Evolutionary conservation across 2,888 invertebrate species (phyloP), one percentile per base, ranked within the genome.

Genomic region (Harpalus rufipes): DNA sequence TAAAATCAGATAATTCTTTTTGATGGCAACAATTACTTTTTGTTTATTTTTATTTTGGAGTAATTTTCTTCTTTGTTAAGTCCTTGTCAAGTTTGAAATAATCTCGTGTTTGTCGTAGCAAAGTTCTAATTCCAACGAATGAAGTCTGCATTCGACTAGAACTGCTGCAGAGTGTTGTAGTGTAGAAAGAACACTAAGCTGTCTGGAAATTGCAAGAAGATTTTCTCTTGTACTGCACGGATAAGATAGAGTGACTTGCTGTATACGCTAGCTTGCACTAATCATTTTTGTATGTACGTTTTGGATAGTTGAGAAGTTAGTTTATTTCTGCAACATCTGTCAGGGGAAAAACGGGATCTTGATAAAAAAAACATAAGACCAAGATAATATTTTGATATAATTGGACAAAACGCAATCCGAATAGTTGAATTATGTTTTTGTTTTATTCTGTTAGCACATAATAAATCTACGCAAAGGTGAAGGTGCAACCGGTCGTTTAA

Each of bases 61-160:
- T 32, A 32, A 32, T 32, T 32, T 6, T 32, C 32, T 32, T 80
- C 81, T 81, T 81, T 65, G 63, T 65, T 51, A 80, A 80, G 65
- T 81, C 63, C 63, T 65, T 81, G 65, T 81, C 81, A 65, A 63
- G 81, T 81, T 41, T 51, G 58, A 58, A 81, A 65, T 65, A 81
- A 81, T 81, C 81, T 81, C 65, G 18, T 81, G 80, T 65, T 80
- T 59, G 80, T 80, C 80, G 80, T 80, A 39, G 65, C 18, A n/a
- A 21, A 44, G 32, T 65, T 65, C 81, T 81, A 63, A 63, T 81
- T 81, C 65, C 65, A 41, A 65, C 63, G 44, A 65, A 81, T 81
- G 81, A 81, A 81, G 32, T 39, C 18, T 14, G 21, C 32, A 5
- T 18, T 56, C 56, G 18, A 25, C 21, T 63, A 18, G 25, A 63